Evolutionary conservation across 2,888 invertebrate genomes (phyloP), one percentile per base, ranked within the genome.

Genomic region (Calliphora vomitoria): DNA sequence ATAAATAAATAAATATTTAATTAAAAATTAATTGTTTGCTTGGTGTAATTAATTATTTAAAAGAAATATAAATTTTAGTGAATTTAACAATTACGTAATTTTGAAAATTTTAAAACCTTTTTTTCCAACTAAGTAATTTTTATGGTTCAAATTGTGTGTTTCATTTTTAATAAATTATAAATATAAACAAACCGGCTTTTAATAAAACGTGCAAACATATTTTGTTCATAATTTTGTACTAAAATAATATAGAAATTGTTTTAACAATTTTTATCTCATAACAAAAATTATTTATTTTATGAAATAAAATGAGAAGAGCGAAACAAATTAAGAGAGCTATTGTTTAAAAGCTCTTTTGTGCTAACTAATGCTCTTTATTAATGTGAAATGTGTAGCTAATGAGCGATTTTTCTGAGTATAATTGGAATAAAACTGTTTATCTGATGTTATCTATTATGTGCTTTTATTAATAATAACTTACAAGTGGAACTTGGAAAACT

Each of bases 101-200:
- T 44, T 8, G 5, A 75, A 81, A 58, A 18, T 58, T 18, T 58
- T 53, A 6, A 35, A 81, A 64, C 47, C 8, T 4, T 35, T 66
- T 62, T 71, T 66, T 66, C 8, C 1, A 2, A 60, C 18, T 5
- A 60, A 62, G 5, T 58, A 20, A 11, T n/a, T 58, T 47, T 66
- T 11, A 35, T 1, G 3, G 4, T 44, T 20, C 1, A 66, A 50
- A 66, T 20, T 25, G 6, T 62, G n/a, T 31, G 0, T 18, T 11
- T 60, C 18, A 44, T 55, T 18, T 10, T 10, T 41, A 50, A 68
- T 13, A 41, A 50, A 69, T 53, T 3, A 8, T 4, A 44, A 82
- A 78, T 50, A 53, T 69, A 80, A 85, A 85, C 80, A 64, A 69
- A 62, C 80, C 75, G 80, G 82, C 74, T 64, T 71, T 62, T 53